These are phyloP conservation scores for Scaptomyza caliginosa DNA, from an alignment of 2,888 invertebrate species.

Conservation along the genomic window DNA sequence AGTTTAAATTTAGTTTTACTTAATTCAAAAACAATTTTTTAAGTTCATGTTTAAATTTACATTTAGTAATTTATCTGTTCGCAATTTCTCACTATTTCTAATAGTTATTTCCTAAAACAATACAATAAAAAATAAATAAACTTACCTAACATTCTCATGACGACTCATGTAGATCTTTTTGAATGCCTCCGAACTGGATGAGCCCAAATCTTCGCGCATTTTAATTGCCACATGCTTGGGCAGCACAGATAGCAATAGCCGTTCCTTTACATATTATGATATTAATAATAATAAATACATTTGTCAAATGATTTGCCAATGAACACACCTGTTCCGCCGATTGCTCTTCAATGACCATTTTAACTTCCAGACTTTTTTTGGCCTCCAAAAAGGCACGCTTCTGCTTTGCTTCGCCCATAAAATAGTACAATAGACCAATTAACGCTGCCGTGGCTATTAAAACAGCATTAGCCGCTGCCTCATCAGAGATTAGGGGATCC, in stretches of 20 bases:
- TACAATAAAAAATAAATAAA: not conserved
- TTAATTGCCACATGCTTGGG: slow-evolving; percentile 98
- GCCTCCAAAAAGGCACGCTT: slow-evolving; percentile 95
- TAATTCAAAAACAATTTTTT: no score
- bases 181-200: slow-evolving; percentile 94
- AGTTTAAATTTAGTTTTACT: no score
- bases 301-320: not conserved
- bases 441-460: slow-evolving; percentile 89
- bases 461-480: slow-evolving; percentile 89
- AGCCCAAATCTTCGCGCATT: slow-evolving; percentile 97
- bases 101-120: no score
- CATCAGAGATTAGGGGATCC: slow-evolving; percentile 85
- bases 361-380: slow-evolving; percentile 94
- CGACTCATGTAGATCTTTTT: slow-evolving; percentile 99
- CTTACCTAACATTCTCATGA: slow-evolving; percentile 97
- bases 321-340: slow-evolving; percentile 92
- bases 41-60: no score
- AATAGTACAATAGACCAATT: slow-evolving; percentile 90
- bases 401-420: slow-evolving; percentile 93
- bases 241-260: slow-evolving; percentile 94
- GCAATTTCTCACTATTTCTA: no score
- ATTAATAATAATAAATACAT: not conserved
- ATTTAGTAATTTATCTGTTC: no score
- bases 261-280: slow-evolving; percentile 88
- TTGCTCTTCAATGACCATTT: slow-evolving; percentile 96